Conservation (phyloP, 2,888 invertebrate genomes). For the Coenonympha glycerion region DNA sequence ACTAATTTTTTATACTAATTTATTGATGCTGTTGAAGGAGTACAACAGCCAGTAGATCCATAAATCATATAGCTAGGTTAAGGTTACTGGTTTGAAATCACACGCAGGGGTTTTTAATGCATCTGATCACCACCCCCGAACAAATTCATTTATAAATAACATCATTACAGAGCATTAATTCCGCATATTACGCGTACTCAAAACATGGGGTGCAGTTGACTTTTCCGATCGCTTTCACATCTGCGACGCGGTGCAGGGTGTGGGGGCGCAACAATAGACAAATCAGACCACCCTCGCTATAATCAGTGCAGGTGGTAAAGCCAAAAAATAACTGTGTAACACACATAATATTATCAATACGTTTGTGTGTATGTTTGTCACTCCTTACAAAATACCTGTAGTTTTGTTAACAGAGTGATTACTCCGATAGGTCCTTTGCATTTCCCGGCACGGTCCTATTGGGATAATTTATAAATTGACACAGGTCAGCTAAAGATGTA, state of each 20-base stretch:
- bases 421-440: too few species aligned
- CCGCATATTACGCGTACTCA: conserved; percentile 2
- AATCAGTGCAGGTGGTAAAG: conserved; percentile 16
- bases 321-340: conserved; percentile 8
- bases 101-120: neutral
- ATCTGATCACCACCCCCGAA: conserved; percentile 7
- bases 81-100: too few species aligned
- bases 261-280: conserved; percentile 11
- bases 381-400: too few species aligned
- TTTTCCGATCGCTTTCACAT: conserved; percentile 26
- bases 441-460: too few species aligned
- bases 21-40: too few species aligned
- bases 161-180: conserved; percentile 17
- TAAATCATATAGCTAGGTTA: too few species aligned
- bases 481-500: too few species aligned
- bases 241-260: conserved; percentile 21
- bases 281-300: conserved; percentile 12
- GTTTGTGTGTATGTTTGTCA: too few species aligned
- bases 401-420: too few species aligned
- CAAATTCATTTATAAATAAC: conserved; percentile 15
- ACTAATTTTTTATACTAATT: too few species aligned
- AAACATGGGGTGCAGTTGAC: conserved; percentile 19
- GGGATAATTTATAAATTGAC: too few species aligned
- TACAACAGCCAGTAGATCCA: too few species aligned
- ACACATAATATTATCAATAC: neutral